Percentiles rank a stretch among this genome's conserved stretches.
phyloP scores from a whole-genome alignment of 2,797 vertebrate species.

The Sphaeramia orbicularis region DNA sequence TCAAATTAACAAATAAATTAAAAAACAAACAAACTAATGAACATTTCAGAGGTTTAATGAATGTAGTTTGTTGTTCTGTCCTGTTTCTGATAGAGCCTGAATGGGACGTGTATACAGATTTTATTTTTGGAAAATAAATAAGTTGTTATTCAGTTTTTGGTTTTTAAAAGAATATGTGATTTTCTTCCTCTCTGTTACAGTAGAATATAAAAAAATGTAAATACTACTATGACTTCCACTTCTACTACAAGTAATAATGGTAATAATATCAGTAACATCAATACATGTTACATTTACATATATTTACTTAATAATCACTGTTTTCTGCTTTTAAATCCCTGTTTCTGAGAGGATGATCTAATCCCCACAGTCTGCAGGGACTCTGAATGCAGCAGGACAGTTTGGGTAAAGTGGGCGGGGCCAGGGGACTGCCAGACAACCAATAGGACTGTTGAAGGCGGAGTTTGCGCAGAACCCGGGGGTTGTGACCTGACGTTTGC shows the following conservation, averaged over 20 bases:
- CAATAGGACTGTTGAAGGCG: conserved; percentile 78
- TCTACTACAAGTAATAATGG: too few relatives aligned
- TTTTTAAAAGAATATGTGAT: background rate
- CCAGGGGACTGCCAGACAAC: conserved; percentile 31
- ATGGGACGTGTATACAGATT: too few relatives aligned
- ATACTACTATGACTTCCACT: background rate
- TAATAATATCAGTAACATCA: background rate
- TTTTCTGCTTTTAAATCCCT: background rate
- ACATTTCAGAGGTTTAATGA: too few relatives aligned
- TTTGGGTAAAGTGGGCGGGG: background rate
- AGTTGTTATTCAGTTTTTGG: background rate
- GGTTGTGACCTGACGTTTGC: conserved; percentile 70
- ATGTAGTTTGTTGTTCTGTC: too few relatives aligned
- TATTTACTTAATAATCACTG: background rate
- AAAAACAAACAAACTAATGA: too few relatives aligned
- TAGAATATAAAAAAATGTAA: background rate
- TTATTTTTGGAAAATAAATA: too few relatives aligned
- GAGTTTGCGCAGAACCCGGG: conserved; percentile 69
- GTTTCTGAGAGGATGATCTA: background rate
- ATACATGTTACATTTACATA: background rate
- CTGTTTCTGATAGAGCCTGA: too few relatives aligned
- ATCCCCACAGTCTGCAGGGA: background rate
- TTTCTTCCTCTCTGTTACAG: background rate
- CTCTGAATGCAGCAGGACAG: conserved; percentile 32
- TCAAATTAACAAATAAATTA: too few relatives aligned